A percentile compares a stretch with the other conserved stretches of the same genome.
These are phyloP conservation scores for Jordanella pulchra DNA, from an alignment of 2,797 vertebrate species.

Conservation along the genomic window DNA sequence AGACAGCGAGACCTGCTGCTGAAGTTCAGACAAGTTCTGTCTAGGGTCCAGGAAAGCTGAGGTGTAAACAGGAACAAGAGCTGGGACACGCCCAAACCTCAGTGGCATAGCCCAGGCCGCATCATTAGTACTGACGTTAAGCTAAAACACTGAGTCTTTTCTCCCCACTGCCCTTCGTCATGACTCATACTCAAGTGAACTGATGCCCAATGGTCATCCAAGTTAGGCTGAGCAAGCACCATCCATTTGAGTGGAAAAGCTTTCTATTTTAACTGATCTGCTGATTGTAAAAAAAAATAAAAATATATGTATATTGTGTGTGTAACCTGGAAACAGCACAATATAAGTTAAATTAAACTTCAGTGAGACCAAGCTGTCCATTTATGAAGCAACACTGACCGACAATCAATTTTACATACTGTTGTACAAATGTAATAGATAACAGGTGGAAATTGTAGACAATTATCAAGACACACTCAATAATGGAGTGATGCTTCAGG, in stretches of 20 bases:
- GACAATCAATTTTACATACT: no score
- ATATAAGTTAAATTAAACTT: no score
- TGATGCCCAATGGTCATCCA: slow-evolving; percentile 40
- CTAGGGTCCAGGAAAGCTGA: slow-evolving; percentile 59
- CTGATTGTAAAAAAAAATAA: background rate
- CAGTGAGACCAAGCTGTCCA: no score
- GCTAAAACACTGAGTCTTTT: slow-evolving; percentile 58
- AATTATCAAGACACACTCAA: no score
- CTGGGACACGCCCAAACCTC: slow-evolving; percentile 61
- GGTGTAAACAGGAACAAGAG: slow-evolving; percentile 73
- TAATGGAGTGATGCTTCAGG: no score
- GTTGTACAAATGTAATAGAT: no score
- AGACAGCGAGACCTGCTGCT: slow-evolving; percentile 37
- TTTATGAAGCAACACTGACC: no score
- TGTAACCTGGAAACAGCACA: no score
- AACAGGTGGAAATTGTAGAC: no score
- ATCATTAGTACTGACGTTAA: slow-evolving; percentile 68
- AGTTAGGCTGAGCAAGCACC: slow-evolving; percentile 38
- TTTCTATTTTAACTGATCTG: slow-evolving; percentile 60
- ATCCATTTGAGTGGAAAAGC: slow-evolving; percentile 37
- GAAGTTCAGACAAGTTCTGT: slow-evolving; percentile 30
- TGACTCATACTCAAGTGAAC: slow-evolving; percentile 63
- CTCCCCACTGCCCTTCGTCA: slow-evolving; percentile 50
- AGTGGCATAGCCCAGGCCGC: slow-evolving; percentile 54
- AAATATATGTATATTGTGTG: no score